Base-by-base conservation (phyloP, 2,113 vertebrate species). In the Gyps fulvus region DNA sequence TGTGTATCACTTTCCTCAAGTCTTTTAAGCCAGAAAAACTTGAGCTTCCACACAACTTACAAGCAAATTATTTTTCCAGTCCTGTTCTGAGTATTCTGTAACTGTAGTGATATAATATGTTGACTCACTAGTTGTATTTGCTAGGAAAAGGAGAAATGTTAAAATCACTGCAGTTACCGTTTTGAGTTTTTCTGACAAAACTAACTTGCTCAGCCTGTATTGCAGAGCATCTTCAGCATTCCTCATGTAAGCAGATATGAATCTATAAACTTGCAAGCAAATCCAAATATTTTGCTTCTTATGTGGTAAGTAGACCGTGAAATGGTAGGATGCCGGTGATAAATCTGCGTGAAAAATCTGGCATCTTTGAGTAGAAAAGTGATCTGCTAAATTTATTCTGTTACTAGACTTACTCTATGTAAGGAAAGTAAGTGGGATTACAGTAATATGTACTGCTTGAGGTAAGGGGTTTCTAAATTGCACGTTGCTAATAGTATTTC, bases 281-380 rank as follows among this genome's bases (percentile, higher is more conserved):
- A 86, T 87, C 26, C 72, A 57, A 66, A 8, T 82, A 25, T 92
- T 94, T 86, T 89, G 36, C 26, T 83, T 32, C 31, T 6, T 77
- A 40, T 34, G 20, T 76, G n/a, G 26, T 21, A 70, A 80, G 78
- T 34, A 85, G 78, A 85, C 54, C 55, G 38, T 66, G 82, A 80
- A 95, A 87, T 88, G 32, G 20, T 73, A 71, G 63, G 38, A 50
- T 91, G 40, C 50, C 1, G 2, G 43, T 87, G 47, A 61, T 77
- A 79, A 87, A 94, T 85, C 58, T 58, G 49, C 77, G 58, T 95
- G 87, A 74, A 87, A 80, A 76, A 91, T 94, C 87, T 58, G 72
- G 32, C 36, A 62, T 94, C 42, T 87, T 73, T 70, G 63, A 26
- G n/a, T 73, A 54, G 79, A 59, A 69, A 74, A 87, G 58, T 22